Evolutionary conservation across 2,888 invertebrate genomes (phyloP), one percentile per base, ranked within the genome.

Genomic region (Melieria crassipennis): DNA sequence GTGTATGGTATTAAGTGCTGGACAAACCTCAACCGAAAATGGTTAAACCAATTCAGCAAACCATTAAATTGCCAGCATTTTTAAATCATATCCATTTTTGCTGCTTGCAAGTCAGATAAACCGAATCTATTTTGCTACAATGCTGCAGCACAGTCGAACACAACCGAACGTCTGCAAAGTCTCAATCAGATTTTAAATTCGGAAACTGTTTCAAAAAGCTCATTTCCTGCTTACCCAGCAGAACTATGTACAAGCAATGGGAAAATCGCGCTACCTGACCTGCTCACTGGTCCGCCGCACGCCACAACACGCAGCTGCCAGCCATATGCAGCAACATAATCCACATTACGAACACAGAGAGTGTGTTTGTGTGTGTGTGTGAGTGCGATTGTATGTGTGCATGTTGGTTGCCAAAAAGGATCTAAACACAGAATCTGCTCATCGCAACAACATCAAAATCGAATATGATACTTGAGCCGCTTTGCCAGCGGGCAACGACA

Each of bases 141-240:
- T 30, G 2, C 30, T 30, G 30, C 30, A 30, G 30, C 30, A 30
- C 30, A 30, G 30, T 30, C 30, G 30, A 30, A 30, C 30, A 30
- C 30, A 30, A 30, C 30, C 43, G 45, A 7, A 61, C 11, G 45
- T 61, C 45, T 61, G 61, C 11, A 52, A n/a, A 57, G 10, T 45
- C 61, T 61, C 45, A 61, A 61, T 61, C 61, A 46, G 61, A 61
- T 61, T 61, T 61, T 5, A 61, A 61, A 61, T 61, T 45, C 42
- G 46, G 11, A 61, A 61, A 61, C 42, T 58, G 58, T 58, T 58
- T 58, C 42, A 52, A 52, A 52, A 52, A 52, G 52, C 52, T 52
- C 52, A 52, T 52, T 52, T 52, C 52, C 52, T 52, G 52, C 52
- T 52, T 7, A 52, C 52, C 11, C 11, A 52, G 52, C 13, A 52